Conservation (phyloP, 2,888 invertebrate species). For the Tridacna gigas region DNA sequence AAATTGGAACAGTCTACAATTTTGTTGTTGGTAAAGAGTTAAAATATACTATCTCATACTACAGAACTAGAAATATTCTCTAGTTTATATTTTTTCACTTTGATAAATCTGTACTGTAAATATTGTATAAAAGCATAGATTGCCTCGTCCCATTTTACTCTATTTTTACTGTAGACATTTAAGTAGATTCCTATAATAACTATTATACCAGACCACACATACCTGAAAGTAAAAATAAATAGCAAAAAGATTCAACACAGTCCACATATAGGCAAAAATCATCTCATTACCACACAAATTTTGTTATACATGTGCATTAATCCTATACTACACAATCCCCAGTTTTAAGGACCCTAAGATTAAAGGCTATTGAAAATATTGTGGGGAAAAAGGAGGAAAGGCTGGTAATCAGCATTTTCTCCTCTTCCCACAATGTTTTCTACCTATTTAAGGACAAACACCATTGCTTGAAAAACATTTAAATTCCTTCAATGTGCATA, state of each 20-base stretch:
- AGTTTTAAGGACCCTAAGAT: background rate
- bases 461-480: no score
- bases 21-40: no score
- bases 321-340: no score
- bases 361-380: background rate
- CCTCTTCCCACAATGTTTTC: background rate
- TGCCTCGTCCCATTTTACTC: slow-evolving; percentile 73
- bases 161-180: slow-evolving; percentile 94
- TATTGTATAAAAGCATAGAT: slow-evolving; percentile 32
- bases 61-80: slow-evolving; percentile 15
- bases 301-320: no score
- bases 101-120: slow-evolving; percentile 4
- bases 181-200: slow-evolving; percentile 96
- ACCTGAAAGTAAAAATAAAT: slow-evolving; percentile 87
- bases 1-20: no score
- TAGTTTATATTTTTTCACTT: background rate
- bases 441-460: background rate
- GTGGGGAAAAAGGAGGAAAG: background rate
- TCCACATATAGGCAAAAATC: no score
- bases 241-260: background rate
- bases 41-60: slow-evolving; percentile 4
- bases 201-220: slow-evolving; percentile 95
- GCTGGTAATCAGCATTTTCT: slow-evolving; percentile 11
- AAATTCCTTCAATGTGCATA: no score
- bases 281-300: no score